A percentile compares a stretch with the other conserved stretches of the same genome.
phyloP scores from a whole-genome alignment of 2,113 vertebrate species.

The Fregetta grallaria region DNA sequence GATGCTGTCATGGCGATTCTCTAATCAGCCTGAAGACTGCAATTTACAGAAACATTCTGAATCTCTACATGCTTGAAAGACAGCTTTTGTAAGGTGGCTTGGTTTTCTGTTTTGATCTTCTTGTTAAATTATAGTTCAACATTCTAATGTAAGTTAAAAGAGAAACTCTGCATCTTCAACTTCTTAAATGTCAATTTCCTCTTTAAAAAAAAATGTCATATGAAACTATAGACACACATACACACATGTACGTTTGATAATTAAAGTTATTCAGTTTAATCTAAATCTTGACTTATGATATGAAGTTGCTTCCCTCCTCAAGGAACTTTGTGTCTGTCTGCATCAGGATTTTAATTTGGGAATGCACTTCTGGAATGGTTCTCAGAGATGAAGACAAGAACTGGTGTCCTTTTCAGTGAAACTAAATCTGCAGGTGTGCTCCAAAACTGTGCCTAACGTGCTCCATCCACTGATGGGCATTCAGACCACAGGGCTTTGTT shows the following conservation, averaged over 20 bases:
- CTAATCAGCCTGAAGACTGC: neutral
- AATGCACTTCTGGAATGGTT: neutral
- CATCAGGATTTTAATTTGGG: neutral
- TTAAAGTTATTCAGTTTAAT: neutral
- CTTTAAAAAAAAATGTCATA: neutral
- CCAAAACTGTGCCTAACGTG: neutral
- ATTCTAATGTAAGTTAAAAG: neutral
- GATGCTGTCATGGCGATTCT: neutral
- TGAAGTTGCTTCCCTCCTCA: neutral
- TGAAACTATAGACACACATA: neutral
- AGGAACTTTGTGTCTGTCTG: neutral
- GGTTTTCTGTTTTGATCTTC: conserved; percentile 29
- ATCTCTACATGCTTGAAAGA: neutral
- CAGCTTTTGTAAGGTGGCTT: neutral
- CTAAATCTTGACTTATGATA: neutral
- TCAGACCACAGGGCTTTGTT: neutral
- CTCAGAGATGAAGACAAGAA: neutral
- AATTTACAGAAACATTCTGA: neutral
- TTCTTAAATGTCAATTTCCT: neutral
- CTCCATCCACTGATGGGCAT: neutral
- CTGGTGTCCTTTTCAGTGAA: neutral
- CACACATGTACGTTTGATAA: neutral
- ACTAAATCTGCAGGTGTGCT: neutral
- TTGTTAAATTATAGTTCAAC: neutral
- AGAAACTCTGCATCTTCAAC: neutral